These are phyloP conservation scores for Buathra laborator DNA, from an alignment of 2,888 invertebrate species.

Conservation along the genomic window DNA sequence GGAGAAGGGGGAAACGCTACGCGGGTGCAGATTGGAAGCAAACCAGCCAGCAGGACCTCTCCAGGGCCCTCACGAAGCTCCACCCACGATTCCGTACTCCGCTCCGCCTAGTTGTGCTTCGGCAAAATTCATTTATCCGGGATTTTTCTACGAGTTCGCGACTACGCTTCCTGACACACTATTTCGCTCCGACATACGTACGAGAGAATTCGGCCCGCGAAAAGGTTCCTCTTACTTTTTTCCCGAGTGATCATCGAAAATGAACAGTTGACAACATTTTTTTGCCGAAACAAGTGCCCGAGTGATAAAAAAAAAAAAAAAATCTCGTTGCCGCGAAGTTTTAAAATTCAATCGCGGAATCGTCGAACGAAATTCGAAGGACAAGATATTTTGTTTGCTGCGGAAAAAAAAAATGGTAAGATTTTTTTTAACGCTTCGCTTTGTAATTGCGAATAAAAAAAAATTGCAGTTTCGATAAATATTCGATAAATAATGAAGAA, in stretches of 20 bases:
- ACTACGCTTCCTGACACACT: conserved; percentile 3
- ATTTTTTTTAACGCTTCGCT: too few species aligned
- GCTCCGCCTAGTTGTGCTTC: conserved; percentile 78
- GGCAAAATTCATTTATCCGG: conserved; percentile 75
- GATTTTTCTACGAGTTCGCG: conserved; percentile 60
- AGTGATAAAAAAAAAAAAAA: too few species aligned
- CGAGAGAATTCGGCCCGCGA: not conserved
- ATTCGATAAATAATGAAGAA: not conserved
- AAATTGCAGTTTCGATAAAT: not conserved
- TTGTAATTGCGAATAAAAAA: not conserved
- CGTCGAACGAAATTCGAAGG: too few species aligned
- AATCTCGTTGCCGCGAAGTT: too few species aligned
- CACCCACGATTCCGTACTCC: conserved; percentile 76
- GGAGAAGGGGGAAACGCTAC: conserved; percentile 33
- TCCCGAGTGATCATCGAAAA: not conserved
- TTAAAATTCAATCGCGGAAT: too few species aligned
- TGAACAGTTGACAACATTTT: not conserved
- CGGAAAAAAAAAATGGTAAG: too few species aligned
- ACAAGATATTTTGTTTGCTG: too few species aligned
- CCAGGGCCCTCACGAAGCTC: conserved; percentile 72
- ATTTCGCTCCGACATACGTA: conserved; percentile 23
- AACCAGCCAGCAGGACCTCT: conserved; percentile 40
- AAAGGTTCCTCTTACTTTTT: not conserved
- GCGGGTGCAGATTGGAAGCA: conserved; percentile 62
- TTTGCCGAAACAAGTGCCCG: not conserved